A percentile compares a stretch with the other conserved stretches of the same genome.
These are phyloP conservation scores for Sarcophaga bullata DNA, from an alignment of 1,140 invertebrate genomes.

Conservation along the genomic window DNA sequence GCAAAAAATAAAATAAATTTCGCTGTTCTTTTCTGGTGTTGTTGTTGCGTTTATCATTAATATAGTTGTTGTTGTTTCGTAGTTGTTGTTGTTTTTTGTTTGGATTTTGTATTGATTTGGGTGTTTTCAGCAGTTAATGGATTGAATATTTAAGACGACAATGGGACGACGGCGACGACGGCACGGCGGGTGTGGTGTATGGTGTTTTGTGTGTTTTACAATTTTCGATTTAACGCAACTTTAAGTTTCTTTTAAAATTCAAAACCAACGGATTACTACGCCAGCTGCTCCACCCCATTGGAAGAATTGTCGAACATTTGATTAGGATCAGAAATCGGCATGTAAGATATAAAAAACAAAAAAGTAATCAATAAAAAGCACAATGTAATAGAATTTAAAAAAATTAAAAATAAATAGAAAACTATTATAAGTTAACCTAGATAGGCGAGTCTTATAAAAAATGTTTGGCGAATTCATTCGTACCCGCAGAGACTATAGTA, in stretches of 20 bases:
- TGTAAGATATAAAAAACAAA: slow-evolving; percentile 45
- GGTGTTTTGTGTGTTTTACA: not conserved
- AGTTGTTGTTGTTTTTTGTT: not conserved
- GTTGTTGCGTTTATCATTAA: not conserved
- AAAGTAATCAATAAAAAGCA: not conserved
- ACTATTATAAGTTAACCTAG: too few relatives aligned
- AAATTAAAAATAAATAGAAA: too few relatives aligned
- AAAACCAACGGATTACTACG: slow-evolving; percentile 54
- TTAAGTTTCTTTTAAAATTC: slow-evolving; percentile 54
- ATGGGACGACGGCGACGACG: not conserved
- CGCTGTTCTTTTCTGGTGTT: not conserved
- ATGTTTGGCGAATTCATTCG: too few relatives aligned
- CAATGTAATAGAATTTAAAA: too few relatives aligned
- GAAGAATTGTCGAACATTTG: slow-evolving; percentile 65
- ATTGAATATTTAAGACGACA: not conserved
- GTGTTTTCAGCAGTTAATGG: not conserved
- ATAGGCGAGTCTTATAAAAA: too few relatives aligned
- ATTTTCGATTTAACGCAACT: slow-evolving; percentile 7
- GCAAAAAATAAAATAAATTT: slow-evolving; percentile 11
- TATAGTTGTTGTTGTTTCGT: not conserved
- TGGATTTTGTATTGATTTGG: not conserved
- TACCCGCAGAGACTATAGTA: too few relatives aligned
- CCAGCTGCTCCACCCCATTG: slow-evolving; percentile 54
- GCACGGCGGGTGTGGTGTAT: not conserved
- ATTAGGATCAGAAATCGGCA: slow-evolving; percentile 62